Conservation (phyloP, 2,888 invertebrate species). For the Antheraea assamensis region DNA sequence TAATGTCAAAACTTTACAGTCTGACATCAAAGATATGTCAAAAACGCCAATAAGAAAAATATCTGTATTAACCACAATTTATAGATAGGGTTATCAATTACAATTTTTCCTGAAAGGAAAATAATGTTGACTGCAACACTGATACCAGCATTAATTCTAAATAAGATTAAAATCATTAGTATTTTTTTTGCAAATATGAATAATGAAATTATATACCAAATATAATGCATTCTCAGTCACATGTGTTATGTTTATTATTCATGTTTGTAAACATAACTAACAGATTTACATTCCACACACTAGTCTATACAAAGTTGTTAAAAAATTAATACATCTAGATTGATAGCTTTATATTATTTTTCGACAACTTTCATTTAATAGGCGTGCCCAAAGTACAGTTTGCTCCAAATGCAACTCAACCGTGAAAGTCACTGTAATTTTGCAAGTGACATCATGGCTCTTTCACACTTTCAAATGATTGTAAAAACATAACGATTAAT, state of each 20-base stretch:
- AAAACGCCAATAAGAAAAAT: too few species aligned
- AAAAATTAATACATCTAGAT: not conserved
- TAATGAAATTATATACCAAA: too few species aligned
- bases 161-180: too few species aligned
- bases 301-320: not conserved
- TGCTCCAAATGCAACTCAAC: constrained; percentile 78
- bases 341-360: constrained; percentile 50
- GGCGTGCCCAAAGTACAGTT: constrained; percentile 69
- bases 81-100: too few species aligned
- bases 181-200: too few species aligned
- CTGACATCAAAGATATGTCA: too few species aligned
- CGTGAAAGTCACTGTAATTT: constrained; percentile 80
- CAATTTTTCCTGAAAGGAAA: too few species aligned
- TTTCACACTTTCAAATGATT: constrained; percentile 71
- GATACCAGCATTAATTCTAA: too few species aligned
- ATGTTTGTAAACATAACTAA: constrained; percentile 40
- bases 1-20: too few species aligned
- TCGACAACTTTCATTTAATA: constrained; percentile 74
- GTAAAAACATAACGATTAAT: constrained; percentile 21
- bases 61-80: too few species aligned
- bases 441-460: constrained; percentile 74
- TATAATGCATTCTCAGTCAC: not conserved
- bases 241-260: not conserved
- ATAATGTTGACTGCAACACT: too few species aligned
- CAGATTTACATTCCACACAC: constrained; percentile 34